Conservation (phyloP, 2,797 vertebrate species). For the Gallirallus australis region DNA sequence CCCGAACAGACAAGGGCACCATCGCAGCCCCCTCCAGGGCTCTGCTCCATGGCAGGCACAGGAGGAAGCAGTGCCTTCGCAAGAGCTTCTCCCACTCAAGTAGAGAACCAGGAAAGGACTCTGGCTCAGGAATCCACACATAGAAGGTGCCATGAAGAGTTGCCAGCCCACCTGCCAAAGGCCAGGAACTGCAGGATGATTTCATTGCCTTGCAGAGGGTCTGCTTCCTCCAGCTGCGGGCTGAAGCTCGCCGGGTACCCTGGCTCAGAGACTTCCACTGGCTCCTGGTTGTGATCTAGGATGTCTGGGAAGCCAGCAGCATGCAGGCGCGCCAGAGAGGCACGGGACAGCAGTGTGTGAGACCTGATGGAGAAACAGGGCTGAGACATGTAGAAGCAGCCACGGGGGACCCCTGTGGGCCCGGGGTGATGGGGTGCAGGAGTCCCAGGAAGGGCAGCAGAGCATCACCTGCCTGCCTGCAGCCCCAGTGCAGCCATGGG, state of each 20-base stretch:
- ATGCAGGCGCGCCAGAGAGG: conserved; percentile 83
- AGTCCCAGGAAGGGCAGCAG: fast-evolving
- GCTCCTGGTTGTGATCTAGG: conserved; percentile 80
- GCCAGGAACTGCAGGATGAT: conserved; percentile 93
- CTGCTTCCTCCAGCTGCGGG: conserved; percentile 85
- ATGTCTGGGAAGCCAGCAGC: conserved; percentile 87
- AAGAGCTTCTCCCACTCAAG: not conserved
- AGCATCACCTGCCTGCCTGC: conserved; percentile 83
- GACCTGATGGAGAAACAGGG: conserved; percentile 67
- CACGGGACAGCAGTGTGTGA: conserved; percentile 81
- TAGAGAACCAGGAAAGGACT: not conserved
- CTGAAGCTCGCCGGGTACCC: conserved; percentile 78
- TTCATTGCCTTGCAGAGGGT: conserved; percentile 87
- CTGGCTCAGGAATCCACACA: not conserved
- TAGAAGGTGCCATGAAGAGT: fast-evolving
- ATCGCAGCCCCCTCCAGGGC: not conserved
- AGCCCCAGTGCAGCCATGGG: conserved; percentile 85
- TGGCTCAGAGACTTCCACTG: conserved; percentile 83
- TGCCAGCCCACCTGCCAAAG: conserved; percentile 85
- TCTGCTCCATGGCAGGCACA: not conserved
- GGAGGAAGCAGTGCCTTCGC: not conserved
- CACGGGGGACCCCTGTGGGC: fast-evolving
- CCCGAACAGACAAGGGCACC: not conserved
- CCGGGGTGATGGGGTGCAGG: fast-evolving
- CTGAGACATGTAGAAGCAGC: fast-evolving